Conservation (phyloP, 2,797 vertebrate species). For the Salmo trutta region DNA sequence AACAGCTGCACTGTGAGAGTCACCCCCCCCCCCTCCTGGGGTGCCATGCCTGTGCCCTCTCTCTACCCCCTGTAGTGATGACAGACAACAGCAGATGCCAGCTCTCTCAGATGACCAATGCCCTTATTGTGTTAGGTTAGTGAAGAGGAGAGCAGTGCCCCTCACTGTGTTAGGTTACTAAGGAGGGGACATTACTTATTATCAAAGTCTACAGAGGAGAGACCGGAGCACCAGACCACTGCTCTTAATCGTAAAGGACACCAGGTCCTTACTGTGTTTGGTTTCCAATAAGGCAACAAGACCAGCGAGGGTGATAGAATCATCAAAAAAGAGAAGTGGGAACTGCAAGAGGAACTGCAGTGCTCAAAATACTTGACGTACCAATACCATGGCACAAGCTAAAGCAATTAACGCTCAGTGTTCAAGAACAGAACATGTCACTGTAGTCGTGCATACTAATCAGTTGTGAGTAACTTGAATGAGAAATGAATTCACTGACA, state of each 20-base stretch:
- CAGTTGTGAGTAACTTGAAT: background rate
- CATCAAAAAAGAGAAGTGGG: background rate
- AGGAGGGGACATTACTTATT: background rate
- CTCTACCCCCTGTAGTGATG: constrained; percentile 22
- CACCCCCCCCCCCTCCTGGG: constrained; percentile 20
- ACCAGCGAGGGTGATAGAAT: background rate
- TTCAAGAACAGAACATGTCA: background rate
- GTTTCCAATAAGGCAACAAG: background rate
- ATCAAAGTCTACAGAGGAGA: background rate
- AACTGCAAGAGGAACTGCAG: background rate
- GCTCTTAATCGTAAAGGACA: too few relatives aligned
- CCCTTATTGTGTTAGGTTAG: constrained; percentile 24
- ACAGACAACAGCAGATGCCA: constrained; percentile 42
- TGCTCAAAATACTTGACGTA: background rate
- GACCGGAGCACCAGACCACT: background rate
- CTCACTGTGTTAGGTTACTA: too few relatives aligned
- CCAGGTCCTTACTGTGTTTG: too few relatives aligned
- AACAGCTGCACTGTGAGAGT: constrained; percentile 15
- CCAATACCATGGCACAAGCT: background rate
- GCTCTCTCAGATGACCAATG: constrained; percentile 27
- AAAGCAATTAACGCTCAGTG: background rate
- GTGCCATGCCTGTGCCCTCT: constrained; percentile 10
- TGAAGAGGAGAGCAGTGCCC: background rate
- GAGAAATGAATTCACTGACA: background rate
- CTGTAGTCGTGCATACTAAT: background rate